These are phyloP conservation scores for Entelurus aequoreus DNA, from an alignment of 2,113 vertebrate species.

Conservation along the genomic window DNA sequence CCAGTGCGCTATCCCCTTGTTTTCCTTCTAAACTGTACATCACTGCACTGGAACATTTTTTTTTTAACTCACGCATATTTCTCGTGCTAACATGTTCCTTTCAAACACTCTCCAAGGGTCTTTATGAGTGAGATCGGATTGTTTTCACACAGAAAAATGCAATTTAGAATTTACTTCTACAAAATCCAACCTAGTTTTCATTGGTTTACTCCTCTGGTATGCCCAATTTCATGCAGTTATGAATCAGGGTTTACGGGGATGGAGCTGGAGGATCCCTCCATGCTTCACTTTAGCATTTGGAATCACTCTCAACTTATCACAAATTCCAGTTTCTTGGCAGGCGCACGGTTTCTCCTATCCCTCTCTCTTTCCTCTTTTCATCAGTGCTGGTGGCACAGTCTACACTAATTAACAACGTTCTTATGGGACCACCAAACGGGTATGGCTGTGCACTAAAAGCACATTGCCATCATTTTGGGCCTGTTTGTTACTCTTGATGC, in stretches of 20 bases:
- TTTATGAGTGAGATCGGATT: not conserved
- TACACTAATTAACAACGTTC: conserved; percentile 87
- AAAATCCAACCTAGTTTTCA: not conserved
- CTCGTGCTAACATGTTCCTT: not conserved
- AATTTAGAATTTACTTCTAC: not conserved
- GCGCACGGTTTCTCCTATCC: conserved; percentile 63
- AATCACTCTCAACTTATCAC: conserved; percentile 80
- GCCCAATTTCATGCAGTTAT: conserved; percentile 25
- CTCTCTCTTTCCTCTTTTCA: conserved; percentile 70
- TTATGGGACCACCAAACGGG: conserved; percentile 73
- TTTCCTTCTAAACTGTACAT: not conserved
- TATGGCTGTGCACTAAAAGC: conserved; percentile 79
- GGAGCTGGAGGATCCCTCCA: conserved; percentile 68
- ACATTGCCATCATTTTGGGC: conserved; percentile 45
- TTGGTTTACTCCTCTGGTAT: conserved; percentile 9
- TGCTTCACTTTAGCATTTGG: conserved; percentile 73
- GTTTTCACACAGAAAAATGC: not conserved
- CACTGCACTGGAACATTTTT: too few relatives aligned
- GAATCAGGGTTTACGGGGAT: conserved; percentile 66
- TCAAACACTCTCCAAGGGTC: not conserved
- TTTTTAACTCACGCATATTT: not conserved
- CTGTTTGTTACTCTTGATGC: conserved; percentile 8
- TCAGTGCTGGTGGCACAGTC: conserved; percentile 81
- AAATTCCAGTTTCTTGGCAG: conserved; percentile 84
- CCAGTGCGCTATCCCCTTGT: conserved; percentile 1